Conservation (phyloP, 1,140 invertebrate species). For the Drosophila malerkotliana region DNA sequence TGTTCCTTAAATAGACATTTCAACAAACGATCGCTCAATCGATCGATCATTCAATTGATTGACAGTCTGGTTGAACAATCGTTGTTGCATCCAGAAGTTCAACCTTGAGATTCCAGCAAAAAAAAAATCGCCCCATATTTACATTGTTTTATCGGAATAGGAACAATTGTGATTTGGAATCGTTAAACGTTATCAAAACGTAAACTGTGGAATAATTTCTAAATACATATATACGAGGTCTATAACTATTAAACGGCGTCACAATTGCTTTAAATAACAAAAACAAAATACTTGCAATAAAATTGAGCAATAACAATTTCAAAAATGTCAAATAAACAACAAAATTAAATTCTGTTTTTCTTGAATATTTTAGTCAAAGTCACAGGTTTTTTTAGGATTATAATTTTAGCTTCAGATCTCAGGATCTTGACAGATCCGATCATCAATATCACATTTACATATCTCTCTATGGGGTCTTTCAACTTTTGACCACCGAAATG, state of each 20-base stretch:
- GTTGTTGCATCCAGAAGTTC: conserved; percentile 34
- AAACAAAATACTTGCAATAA: conserved; percentile 38
- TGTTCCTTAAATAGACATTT: conserved; percentile 46
- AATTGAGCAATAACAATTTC: conserved; percentile 35
- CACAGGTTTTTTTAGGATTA: conserved; percentile 23
- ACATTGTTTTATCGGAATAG: conserved; percentile 44
- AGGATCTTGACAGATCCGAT: conserved; percentile 13
- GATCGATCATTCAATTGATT: conserved; percentile 27
- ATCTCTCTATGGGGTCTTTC: conserved; percentile 47
- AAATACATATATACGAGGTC: not conserved
- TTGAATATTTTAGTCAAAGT: conserved; percentile 5
- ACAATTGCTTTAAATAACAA: conserved; percentile 12
- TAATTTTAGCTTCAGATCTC: conserved; percentile 28
- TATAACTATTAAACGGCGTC: conserved; percentile 15
- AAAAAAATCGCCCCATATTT: conserved; percentile 31
- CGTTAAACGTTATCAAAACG: conserved; percentile 37
- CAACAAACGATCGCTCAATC: conserved; percentile 8
- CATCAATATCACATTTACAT: conserved; percentile 28
- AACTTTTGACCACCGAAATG: conserved; percentile 43
- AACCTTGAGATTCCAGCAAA: conserved; percentile 26
- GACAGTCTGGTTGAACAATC: conserved; percentile 35
- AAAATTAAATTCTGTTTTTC: conserved; percentile 24
- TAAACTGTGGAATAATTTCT: conserved; percentile 17
- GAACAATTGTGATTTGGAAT: conserved; percentile 24
- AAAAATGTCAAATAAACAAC: conserved; percentile 30